Conservation (phyloP, 2,113 vertebrate genomes). For the Cromileptes altivelis region DNA sequence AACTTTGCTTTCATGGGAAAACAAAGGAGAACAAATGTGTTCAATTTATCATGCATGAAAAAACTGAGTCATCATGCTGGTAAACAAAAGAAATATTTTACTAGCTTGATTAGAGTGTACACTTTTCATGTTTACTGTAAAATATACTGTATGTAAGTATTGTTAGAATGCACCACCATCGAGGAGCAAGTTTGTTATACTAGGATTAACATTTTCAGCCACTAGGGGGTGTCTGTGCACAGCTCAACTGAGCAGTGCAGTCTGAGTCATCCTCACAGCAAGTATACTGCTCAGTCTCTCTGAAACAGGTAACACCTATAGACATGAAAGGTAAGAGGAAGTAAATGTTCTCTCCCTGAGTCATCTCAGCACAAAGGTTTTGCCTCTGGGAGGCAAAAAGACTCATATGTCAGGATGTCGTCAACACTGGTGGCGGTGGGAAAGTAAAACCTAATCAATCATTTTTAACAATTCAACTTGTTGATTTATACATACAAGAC, state of each 20-base stretch:
- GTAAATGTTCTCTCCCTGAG: constrained; percentile 49
- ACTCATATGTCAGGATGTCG: neutral
- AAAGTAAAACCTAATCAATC: constrained; percentile 20
- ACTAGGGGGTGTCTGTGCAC: constrained; percentile 79
- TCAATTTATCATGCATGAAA: neutral
- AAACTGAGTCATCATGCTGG: neutral
- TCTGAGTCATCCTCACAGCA: constrained; percentile 60
- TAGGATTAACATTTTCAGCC: constrained; percentile 42
- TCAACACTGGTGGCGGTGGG: constrained; percentile 4
- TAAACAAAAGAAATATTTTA: constrained; percentile 17
- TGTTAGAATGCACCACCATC: constrained; percentile 9
- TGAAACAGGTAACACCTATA: constrained; percentile 40
- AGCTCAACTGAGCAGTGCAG: constrained; percentile 48
- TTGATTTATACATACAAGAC: constrained; percentile 7
- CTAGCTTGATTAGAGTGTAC: constrained; percentile 24
- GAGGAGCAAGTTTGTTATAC: neutral
- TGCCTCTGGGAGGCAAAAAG: constrained; percentile 39
- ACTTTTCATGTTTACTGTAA: constrained; percentile 39
- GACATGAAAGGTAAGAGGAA: constrained; percentile 9
- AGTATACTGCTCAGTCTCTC: constrained; percentile 20
- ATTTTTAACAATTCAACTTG: neutral
- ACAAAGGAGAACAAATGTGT: constrained; percentile 2
- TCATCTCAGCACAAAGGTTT: constrained; percentile 55
- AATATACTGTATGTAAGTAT: neutral
- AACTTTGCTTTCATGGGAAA: constrained; percentile 10